phyloP scores from a whole-genome alignment of 1,140 invertebrate genomes.

The Sitophilus oryzae region DNA sequence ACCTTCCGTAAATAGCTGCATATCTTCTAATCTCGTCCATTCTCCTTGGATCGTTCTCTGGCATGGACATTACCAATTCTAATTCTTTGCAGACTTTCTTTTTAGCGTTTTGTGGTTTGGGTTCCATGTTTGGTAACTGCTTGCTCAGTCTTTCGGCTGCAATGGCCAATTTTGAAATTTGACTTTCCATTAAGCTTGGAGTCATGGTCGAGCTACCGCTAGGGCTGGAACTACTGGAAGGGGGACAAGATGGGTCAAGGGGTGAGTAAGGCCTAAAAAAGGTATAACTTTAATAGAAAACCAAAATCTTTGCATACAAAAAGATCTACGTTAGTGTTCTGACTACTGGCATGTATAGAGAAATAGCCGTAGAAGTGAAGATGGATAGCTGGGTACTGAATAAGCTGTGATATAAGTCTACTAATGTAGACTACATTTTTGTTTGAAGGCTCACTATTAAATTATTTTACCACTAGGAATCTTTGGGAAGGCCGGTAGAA shows the following conservation, averaged over 20 bases:
- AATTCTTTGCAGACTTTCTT: constrained; percentile 90
- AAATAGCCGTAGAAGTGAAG: too few species aligned
- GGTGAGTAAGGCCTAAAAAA: constrained; percentile 49
- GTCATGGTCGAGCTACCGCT: constrained; percentile 58
- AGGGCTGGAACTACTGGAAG: constrained; percentile 51
- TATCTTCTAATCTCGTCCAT: constrained; percentile 95
- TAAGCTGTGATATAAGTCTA: too few species aligned
- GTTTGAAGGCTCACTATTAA: too few species aligned
- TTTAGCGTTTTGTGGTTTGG: constrained; percentile 83
- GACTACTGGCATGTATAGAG: too few species aligned
- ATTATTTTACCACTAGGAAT: too few species aligned
- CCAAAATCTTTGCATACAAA: neutral
- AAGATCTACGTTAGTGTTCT: too few species aligned
- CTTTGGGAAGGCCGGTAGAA: too few species aligned
- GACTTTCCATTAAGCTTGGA: constrained; percentile 72
- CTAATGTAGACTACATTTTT: too few species aligned
- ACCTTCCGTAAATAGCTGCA: constrained; percentile 89
- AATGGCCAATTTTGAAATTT: constrained; percentile 75
- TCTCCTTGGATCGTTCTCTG: constrained; percentile 76
- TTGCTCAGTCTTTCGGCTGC: constrained; percentile 77
- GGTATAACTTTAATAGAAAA: neutral
- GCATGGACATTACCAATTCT: constrained; percentile 85
- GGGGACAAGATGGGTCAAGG: constrained; percentile 47
- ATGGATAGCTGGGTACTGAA: too few species aligned
- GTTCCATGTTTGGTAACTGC: constrained; percentile 77